Percentiles rank a stretch among this genome's conserved stretches.
These are phyloP conservation scores for Pocillopora damicornis DNA, from an alignment of 64 coral and sea anemone species.

Conservation along the genomic window DNA sequence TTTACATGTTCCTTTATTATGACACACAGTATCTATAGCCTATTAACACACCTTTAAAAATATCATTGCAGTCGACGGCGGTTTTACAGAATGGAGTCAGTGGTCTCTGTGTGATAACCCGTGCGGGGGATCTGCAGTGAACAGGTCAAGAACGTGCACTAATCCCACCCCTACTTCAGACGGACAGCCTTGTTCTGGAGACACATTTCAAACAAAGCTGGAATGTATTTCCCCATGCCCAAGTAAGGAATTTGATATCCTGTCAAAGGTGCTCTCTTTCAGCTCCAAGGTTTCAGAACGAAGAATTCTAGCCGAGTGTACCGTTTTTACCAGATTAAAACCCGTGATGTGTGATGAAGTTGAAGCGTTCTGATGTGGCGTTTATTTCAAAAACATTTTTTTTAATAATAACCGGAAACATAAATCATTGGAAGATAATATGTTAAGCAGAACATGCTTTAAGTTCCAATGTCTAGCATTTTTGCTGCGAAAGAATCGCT, in stretches of 20 bases:
- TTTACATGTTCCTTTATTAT: too few species aligned
- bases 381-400: too few species aligned
- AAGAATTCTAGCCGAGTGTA: too few species aligned
- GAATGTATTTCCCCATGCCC: constrained; percentile 86
- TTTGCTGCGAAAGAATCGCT: too few species aligned
- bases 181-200: constrained; percentile 65
- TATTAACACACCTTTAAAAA: background rate
- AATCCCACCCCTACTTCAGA: constrained; percentile 80
- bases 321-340: too few species aligned
- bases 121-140: constrained; percentile 86
- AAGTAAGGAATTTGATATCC: constrained; percentile 51
- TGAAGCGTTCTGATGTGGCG: too few species aligned
- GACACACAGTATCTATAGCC: background rate
- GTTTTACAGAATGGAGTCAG: constrained; percentile 92
- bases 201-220: constrained; percentile 63
- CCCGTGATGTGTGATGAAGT: too few species aligned
- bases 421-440: too few species aligned
- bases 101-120: constrained; percentile 95
- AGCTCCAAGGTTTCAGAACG: too few species aligned
- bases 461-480: too few species aligned
- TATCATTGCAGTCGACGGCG: constrained; percentile 59
- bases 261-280: background rate
- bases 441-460: too few species aligned
- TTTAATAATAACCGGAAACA: too few species aligned
- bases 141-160: constrained; percentile 71